Conservation (phyloP, 2,797 vertebrate species). For the Novumbra hubbsi region DNA sequence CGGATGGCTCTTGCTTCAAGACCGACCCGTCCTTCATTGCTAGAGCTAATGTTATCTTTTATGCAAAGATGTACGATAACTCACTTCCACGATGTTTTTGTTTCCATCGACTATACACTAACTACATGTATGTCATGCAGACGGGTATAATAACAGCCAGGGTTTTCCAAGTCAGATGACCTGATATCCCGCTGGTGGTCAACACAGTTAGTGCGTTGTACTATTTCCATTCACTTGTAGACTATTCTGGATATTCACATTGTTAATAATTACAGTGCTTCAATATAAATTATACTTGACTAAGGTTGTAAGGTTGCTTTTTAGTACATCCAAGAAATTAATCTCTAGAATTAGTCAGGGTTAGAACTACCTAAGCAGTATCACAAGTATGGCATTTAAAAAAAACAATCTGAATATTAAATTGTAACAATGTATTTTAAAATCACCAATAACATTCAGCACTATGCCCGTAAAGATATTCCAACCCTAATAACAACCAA, state of each 20-base stretch:
- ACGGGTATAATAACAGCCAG: conserved; percentile 2
- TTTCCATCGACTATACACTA: not conserved
- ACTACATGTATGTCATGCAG: not conserved
- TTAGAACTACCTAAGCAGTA: too few species aligned
- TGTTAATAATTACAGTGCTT: too few species aligned
- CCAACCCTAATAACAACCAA: too few species aligned
- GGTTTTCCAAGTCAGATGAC: conserved; percentile 22
- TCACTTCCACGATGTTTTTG: not conserved
- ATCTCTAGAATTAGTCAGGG: too few species aligned
- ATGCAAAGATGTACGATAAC: not conserved
- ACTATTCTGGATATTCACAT: not conserved
- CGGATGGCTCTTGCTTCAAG: not conserved
- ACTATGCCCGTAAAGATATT: not conserved
- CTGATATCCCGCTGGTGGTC: conserved; percentile 12
- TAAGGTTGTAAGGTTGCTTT: not conserved
- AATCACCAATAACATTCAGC: too few species aligned
- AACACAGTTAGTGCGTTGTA: conserved; percentile 1
- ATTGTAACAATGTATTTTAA: too few species aligned
- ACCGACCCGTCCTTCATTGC: not conserved
- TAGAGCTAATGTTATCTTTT: not conserved
- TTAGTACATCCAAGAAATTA: too few species aligned
- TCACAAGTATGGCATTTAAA: too few species aligned
- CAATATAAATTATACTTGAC: not conserved
- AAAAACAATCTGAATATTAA: too few species aligned
- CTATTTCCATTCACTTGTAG: not conserved